phyloP scores from a whole-genome alignment of 2,113 vertebrate species.

The Naja naja region DNA sequence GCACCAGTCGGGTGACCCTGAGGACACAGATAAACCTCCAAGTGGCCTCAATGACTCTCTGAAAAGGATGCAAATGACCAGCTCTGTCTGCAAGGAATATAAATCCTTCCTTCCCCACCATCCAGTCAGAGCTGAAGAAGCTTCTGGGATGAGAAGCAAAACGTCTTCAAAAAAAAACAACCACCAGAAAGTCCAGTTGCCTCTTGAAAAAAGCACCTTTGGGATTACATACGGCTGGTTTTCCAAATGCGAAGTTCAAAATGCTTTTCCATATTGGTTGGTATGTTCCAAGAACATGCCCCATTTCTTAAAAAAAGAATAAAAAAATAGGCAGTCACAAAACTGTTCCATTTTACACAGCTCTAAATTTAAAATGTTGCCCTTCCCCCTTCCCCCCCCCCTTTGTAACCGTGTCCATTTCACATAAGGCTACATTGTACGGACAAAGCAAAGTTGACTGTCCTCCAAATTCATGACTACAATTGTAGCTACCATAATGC shows the following conservation, averaged over 20 bases:
- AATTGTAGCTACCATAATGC: constrained; percentile 71
- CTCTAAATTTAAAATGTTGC: constrained; percentile 48
- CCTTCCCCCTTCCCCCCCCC: constrained; percentile 41
- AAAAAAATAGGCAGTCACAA: constrained; percentile 34
- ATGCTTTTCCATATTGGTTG: constrained; percentile 42
- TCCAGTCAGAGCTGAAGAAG: no score
- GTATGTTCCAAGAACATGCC: constrained; percentile 39
- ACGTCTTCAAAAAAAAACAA: no score
- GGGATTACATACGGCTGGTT: constrained; percentile 20
- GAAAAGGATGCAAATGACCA: no score
- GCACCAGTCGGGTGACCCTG: no score
- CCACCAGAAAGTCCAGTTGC: no score
- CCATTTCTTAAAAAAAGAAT: constrained; percentile 18
- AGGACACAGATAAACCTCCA: no score
- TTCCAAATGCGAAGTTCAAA: constrained; percentile 50
- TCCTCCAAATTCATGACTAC: constrained; percentile 70
- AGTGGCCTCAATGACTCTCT: no score
- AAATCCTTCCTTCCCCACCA: no score
- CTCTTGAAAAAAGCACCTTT: no score
- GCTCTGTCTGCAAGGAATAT: no score
- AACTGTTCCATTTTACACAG: constrained; percentile 56
- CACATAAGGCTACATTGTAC: constrained; percentile 65
- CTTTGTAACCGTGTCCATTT: constrained; percentile 70
- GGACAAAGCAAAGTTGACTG: constrained; percentile 66
- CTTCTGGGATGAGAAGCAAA: no score